A percentile compares a stretch with the other conserved stretches of the same genome.
Conservation (phyloP, 2,113 vertebrate genomes). For the Pteropus alecto region DNA sequence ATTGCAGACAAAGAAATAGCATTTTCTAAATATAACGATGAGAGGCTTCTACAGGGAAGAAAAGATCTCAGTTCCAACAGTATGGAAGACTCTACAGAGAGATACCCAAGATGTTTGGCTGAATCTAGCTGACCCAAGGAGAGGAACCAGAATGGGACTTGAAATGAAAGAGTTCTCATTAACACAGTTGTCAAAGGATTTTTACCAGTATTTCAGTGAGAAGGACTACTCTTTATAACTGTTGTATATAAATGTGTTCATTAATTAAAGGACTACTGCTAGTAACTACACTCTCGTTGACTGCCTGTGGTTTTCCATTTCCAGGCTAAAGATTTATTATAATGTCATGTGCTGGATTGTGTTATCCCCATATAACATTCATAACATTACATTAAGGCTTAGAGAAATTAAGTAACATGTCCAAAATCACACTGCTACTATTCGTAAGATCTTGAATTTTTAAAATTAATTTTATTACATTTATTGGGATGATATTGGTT, state of each 20-base stretch:
- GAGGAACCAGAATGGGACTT: not conserved
- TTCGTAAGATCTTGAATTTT: not conserved
- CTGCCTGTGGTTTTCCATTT: not conserved
- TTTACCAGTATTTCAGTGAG: not conserved
- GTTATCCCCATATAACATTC: not conserved
- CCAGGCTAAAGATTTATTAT: not conserved
- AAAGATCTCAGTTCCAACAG: not conserved
- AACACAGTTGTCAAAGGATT: not conserved
- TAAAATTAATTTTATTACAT: too few species aligned
- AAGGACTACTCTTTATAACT: not conserved
- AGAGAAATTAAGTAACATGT: not conserved
- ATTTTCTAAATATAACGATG: not conserved
- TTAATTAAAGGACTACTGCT: not conserved
- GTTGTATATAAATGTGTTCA: not conserved
- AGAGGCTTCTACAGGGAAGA: not conserved
- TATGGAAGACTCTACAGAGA: not conserved
- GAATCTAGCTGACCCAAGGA: not conserved
- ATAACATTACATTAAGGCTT: not conserved
- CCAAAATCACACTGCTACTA: not conserved
- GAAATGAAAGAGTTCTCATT: not conserved
- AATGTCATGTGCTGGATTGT: not conserved
- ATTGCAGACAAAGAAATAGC: not conserved
- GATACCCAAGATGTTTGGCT: not conserved
- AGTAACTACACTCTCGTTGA: not conserved
- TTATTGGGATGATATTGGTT: too few species aligned